Conservation (phyloP, 2,113 vertebrate genomes). For the Scatophagus argus region DNA sequence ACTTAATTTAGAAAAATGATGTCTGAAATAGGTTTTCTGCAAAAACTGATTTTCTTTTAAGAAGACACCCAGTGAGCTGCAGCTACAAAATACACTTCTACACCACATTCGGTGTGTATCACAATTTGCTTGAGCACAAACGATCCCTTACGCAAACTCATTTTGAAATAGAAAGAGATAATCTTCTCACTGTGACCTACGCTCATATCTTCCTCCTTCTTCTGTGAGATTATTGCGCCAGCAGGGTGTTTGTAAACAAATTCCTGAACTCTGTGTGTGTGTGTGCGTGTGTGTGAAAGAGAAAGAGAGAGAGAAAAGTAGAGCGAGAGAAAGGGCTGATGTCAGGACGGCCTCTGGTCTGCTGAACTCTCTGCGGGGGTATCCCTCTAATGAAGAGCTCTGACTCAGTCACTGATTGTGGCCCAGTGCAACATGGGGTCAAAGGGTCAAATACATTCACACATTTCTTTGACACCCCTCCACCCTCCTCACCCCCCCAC, state of each 20-base stretch:
- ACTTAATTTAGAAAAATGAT: slow-evolving; percentile 34
- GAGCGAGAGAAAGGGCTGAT: slow-evolving; percentile 36
- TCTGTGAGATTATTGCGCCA: slow-evolving; percentile 4
- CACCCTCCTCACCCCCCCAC: slow-evolving; percentile 4
- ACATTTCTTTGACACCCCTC: slow-evolving; percentile 45
- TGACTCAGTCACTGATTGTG: slow-evolving; percentile 62
- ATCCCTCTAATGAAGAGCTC: slow-evolving; percentile 63
- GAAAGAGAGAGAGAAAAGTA: background rate
- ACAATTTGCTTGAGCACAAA: background rate
- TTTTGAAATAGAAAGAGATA: slow-evolving; percentile 23
- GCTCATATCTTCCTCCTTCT: background rate
- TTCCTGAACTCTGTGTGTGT: slow-evolving; percentile 3
- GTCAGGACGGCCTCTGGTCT: slow-evolving; percentile 50
- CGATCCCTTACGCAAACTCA: background rate
- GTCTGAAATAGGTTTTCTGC: slow-evolving; percentile 9
- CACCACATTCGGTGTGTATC: background rate
- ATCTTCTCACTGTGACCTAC: slow-evolving; percentile 10
- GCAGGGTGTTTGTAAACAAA: slow-evolving; percentile 51
- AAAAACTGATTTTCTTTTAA: slow-evolving; percentile 26
- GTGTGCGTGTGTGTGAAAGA: background rate
- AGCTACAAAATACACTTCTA: background rate
- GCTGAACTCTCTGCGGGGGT: slow-evolving; percentile 59
- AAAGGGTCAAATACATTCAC: slow-evolving; percentile 73
- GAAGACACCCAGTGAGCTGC: background rate
- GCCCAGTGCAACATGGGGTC: slow-evolving; percentile 54